Conservation (phyloP, 2,797 vertebrate genomes). For the Discoglossus pictus region DNA sequence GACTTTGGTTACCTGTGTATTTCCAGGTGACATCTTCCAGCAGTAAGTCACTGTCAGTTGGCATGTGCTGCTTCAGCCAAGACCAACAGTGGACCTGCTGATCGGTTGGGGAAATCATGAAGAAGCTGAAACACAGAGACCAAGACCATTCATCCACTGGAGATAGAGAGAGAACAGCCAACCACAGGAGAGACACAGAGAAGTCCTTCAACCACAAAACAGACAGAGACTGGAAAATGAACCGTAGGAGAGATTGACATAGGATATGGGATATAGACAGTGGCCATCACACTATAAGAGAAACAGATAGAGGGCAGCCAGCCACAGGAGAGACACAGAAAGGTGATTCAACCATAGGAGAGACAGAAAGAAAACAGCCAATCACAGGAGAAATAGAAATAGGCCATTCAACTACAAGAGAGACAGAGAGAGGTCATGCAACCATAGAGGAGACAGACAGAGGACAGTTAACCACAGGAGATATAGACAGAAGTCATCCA, state of each 20-base stretch:
- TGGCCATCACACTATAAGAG: rapidly evolving
- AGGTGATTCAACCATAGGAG: no score
- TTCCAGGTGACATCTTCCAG: conserved; percentile 98
- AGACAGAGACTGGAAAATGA: not conserved
- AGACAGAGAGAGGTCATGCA: not conserved
- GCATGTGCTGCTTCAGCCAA: conserved; percentile 93
- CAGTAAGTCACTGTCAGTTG: conserved; percentile 80
- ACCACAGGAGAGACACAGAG: not conserved
- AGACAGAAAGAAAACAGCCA: not conserved
- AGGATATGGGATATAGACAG: no score
- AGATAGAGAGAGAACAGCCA: not conserved
- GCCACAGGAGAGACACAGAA: conserved; percentile 40
- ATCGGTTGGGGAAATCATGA: conserved; percentile 97
- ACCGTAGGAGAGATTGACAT: not conserved
- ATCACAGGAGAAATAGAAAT: not conserved
- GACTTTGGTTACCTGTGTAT: conserved; percentile 82
- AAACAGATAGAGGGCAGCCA: not conserved
- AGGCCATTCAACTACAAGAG: conserved; percentile 1
- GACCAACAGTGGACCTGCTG: conserved; percentile 98
- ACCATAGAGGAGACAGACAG: rapidly evolving
- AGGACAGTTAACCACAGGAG: no score
- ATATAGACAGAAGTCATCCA: rapidly evolving
- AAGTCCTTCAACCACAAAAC: conserved; percentile 1
- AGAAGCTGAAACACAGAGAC: conserved; percentile 77
- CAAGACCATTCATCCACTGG: no score